Conservation (phyloP, 2,888 invertebrate species). For the Megamerina dolium region DNA sequence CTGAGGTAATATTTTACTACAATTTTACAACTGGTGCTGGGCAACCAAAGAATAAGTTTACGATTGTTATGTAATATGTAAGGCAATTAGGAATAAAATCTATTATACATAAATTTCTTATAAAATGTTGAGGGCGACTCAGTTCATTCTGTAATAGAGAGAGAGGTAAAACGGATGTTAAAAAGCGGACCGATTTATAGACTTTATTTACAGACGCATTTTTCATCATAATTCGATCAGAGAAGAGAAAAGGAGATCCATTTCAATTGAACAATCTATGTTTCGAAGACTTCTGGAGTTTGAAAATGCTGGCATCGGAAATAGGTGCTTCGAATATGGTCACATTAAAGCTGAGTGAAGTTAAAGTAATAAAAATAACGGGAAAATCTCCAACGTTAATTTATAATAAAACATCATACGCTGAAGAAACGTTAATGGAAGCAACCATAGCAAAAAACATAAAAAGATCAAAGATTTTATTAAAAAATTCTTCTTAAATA, state of each 20-base stretch:
- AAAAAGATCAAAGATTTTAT: too few relatives aligned
- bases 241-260: conserved; percentile 4
- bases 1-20: conserved; percentile 8
- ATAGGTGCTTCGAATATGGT: conserved; percentile 14
- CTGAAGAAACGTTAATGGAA: too few relatives aligned
- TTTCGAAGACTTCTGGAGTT: conserved; percentile 9
- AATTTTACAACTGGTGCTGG: conserved; percentile 7
- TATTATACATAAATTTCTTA: conserved; percentile 8
- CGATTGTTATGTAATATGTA: not conserved
- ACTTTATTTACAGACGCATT: conserved; percentile 5
- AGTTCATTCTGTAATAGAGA: conserved; percentile 8
- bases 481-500: too few relatives aligned
- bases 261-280: conserved; percentile 2
- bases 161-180: conserved; percentile 1
- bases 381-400: conserved; percentile 12
- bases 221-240: conserved; percentile 6
- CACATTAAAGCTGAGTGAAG: conserved; percentile 12
- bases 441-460: too few relatives aligned
- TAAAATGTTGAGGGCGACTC: conserved; percentile 8
- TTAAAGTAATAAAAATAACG: conserved; percentile 13
- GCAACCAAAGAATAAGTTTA: conserved; percentile 6
- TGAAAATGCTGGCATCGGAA: conserved; percentile 7
- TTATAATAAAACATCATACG: too few relatives aligned
- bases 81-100: conserved; percentile 1
- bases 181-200: conserved; percentile 6